These are phyloP conservation scores for Pteromalus puparum DNA, from an alignment of 1,140 invertebrate species.

Conservation along the genomic window DNA sequence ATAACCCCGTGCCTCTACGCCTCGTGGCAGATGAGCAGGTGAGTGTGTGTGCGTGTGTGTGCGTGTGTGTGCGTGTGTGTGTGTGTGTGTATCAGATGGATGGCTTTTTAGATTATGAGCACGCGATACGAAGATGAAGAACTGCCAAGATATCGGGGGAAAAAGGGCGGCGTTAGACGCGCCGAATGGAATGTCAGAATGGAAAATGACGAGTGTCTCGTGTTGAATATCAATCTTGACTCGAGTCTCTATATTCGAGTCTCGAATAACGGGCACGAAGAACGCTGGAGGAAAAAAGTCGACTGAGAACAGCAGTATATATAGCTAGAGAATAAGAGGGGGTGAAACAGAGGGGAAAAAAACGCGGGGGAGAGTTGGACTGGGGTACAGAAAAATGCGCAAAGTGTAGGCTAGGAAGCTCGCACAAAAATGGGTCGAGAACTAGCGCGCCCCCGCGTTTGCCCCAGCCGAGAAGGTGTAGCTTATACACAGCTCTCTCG, in stretches of 20 bases:
- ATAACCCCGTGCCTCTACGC: constrained; percentile 81
- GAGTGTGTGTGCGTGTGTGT: constrained; percentile 54
- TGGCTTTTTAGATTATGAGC: not conserved
- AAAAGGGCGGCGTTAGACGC: too few relatives aligned
- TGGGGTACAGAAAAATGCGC: not conserved
- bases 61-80: too few relatives aligned
- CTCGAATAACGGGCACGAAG: not conserved
- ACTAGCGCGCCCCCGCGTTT: not conserved
- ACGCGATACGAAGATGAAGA: not conserved
- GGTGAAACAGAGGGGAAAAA: not conserved
- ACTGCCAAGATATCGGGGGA: too few relatives aligned
- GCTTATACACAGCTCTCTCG: not conserved
- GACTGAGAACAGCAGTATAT: not conserved
- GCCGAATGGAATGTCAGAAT: too few relatives aligned
- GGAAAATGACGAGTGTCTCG: not conserved
- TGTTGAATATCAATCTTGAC: not conserved
- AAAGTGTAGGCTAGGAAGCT: not conserved
- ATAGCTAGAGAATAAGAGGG: not conserved
- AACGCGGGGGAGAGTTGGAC: not conserved
- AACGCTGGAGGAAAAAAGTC: not conserved
- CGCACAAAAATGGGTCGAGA: not conserved
- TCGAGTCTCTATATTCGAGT: not conserved
- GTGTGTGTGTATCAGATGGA: too few relatives aligned
- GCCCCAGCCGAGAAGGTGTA: not conserved
- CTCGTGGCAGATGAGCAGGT: constrained; percentile 81